Evolutionary conservation across 2,797 vertebrate species (phyloP).

Genomic region (Enteromius paludinosus): DNA sequence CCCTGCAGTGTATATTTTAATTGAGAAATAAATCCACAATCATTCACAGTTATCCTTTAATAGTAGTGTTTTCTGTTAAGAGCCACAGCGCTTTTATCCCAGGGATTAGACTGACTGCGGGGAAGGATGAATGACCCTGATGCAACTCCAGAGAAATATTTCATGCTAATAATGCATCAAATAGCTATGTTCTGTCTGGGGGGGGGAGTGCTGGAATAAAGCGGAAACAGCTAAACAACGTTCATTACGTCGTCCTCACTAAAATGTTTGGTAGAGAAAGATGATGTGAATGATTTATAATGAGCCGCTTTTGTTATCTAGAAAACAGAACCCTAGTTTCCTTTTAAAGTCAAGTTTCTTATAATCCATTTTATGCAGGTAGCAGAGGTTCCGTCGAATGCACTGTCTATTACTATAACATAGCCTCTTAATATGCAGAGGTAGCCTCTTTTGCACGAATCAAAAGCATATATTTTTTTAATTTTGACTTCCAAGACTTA

Average conservation of each 20-base stretch:
- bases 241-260: background rate
- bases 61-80: constrained; percentile 19
- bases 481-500: background rate
- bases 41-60: constrained; percentile 23
- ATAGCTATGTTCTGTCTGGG: background rate
- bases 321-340: background rate
- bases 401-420: background rate
- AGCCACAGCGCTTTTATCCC: constrained; percentile 4
- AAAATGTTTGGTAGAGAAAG: background rate
- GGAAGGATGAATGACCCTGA: constrained; percentile 31
- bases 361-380: background rate
- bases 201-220: background rate
- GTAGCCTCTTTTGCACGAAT: background rate
- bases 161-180: constrained; percentile 20
- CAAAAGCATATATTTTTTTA: background rate
- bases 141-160: constrained; percentile 43
- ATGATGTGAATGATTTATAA: background rate
- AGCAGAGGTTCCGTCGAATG: background rate
- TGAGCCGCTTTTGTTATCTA: background rate
- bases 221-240: background rate
- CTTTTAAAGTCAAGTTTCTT: background rate
- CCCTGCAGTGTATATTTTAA: background rate
- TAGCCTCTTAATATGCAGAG: constrained; percentile 7
- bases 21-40: constrained; percentile 4
- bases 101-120: constrained; percentile 14